Evolutionary conservation across 2,113 vertebrate species (phyloP).

Genomic region (Python bivittatus): DNA sequence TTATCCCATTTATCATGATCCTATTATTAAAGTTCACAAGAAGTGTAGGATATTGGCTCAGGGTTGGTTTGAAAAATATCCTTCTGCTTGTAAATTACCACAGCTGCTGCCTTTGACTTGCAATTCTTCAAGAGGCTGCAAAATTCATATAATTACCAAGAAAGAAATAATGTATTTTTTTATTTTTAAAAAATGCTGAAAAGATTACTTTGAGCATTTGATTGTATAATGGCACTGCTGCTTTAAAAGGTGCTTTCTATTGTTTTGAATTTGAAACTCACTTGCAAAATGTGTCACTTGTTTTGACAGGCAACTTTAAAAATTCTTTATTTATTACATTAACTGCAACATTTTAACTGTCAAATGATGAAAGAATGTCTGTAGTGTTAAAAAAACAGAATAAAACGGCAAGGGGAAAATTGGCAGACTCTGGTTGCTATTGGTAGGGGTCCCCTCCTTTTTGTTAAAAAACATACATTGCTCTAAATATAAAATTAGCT

Average conservation of each 20-base stretch:
- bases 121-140: constrained; percentile 5
- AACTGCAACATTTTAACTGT: constrained; percentile 84
- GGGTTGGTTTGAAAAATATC: constrained; percentile 54
- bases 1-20: neutral
- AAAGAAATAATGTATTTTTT: constrained; percentile 48
- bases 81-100: constrained; percentile 65
- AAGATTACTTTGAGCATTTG: constrained; percentile 81
- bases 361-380: constrained; percentile 83
- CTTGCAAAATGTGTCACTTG: constrained; percentile 80
- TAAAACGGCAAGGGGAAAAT: constrained; percentile 73
- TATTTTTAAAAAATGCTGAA: constrained; percentile 77
- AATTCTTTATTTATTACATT: constrained; percentile 85
- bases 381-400: constrained; percentile 77
- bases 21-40: constrained; percentile 46
- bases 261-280: constrained; percentile 79
- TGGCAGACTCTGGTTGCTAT: constrained; percentile 79
- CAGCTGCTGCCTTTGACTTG: constrained; percentile 47
- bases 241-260: constrained; percentile 83
- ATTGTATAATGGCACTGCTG: constrained; percentile 83
- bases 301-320: constrained; percentile 82
- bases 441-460: constrained; percentile 40
- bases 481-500: constrained; percentile 75
- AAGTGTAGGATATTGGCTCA: constrained; percentile 44
- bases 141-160: constrained; percentile 25
- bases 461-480: constrained; percentile 61